Conservation (phyloP, 2,888 invertebrate genomes). For the Oxytorus armatus region DNA sequence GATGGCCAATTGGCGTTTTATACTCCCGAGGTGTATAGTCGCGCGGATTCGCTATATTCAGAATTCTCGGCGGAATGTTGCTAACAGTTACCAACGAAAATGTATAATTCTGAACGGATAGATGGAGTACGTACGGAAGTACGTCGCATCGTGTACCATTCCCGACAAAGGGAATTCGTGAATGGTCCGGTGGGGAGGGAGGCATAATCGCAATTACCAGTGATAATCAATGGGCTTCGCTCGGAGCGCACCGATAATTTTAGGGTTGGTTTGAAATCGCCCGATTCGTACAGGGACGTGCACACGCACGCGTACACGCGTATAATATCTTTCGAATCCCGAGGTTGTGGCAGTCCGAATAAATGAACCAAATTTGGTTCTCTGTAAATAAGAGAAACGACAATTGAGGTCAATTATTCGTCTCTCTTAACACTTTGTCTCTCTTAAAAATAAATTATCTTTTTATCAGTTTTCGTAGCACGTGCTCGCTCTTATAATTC, state of each 20-base stretch:
- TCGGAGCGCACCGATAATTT: conserved; percentile 79
- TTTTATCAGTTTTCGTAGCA: too few relatives aligned
- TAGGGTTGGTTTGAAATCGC: conserved; percentile 75
- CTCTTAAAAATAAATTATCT: too few relatives aligned
- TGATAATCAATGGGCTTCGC: conserved; percentile 80
- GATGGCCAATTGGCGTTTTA: too few relatives aligned
- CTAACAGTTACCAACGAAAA: too few relatives aligned
- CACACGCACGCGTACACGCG: conserved; percentile 22
- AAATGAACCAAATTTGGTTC: too few relatives aligned
- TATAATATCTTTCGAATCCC: conserved; percentile 15
- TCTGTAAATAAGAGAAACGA: too few relatives aligned
- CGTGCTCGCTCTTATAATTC: too few relatives aligned
- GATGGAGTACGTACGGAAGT: conserved; percentile 42
- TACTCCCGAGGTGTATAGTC: too few relatives aligned
- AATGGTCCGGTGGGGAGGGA: conserved; percentile 61
- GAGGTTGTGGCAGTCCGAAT: conserved; percentile 1
- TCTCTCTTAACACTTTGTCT: too few relatives aligned
- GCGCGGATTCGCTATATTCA: too few relatives aligned
- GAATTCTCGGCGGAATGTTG: too few relatives aligned
- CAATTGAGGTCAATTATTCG: too few relatives aligned
- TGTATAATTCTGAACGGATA: conserved; percentile 71
- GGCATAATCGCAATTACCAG: conserved; percentile 78
- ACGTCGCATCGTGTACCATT: conserved; percentile 40
- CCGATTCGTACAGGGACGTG: conserved; percentile 40
- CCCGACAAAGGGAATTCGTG: conserved; percentile 45